phyloP scores from a whole-genome alignment of 1,140 invertebrate genomes.

The Drosophila malerkotliana region DNA sequence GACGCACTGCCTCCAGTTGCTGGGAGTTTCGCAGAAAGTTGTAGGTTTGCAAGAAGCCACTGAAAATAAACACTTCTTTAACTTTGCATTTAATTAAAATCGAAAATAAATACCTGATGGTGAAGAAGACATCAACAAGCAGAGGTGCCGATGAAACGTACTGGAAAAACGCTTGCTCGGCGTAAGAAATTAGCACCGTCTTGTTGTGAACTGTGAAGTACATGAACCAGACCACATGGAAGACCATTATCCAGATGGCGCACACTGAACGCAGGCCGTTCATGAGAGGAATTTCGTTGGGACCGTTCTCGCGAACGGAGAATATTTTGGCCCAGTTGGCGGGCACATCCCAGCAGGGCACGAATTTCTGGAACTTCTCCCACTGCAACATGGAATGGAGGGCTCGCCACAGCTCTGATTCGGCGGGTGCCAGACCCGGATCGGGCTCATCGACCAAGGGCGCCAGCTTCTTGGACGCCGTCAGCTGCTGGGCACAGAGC shows the following conservation, averaged over 20 bases:
- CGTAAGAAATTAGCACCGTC: conserved; percentile 76
- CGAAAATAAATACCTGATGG: conserved; percentile 64
- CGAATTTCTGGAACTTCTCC: conserved; percentile 44
- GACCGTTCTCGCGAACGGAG: conserved; percentile 39
- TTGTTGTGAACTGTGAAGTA: conserved; percentile 82
- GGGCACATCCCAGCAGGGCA: conserved; percentile 78
- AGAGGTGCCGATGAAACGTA: conserved; percentile 80
- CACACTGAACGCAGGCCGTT: conserved; percentile 80
- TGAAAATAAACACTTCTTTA: conserved; percentile 4
- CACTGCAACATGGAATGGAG: conserved; percentile 49
- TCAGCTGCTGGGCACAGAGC: conserved; percentile 64
- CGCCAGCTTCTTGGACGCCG: conserved; percentile 24
- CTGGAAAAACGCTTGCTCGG: conserved; percentile 77
- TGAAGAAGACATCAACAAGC: conserved; percentile 83
- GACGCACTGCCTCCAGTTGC: conserved; percentile 67
- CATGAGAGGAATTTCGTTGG: conserved; percentile 74
- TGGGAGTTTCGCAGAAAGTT: conserved; percentile 74
- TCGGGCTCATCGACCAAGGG: conserved; percentile 13
- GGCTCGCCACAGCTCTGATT: conserved; percentile 66
- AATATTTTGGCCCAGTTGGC: conserved; percentile 73
- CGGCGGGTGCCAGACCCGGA: conserved; percentile 49
- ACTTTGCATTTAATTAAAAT: not conserved
- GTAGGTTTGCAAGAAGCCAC: conserved; percentile 80
- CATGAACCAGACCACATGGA: conserved; percentile 83
- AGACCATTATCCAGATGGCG: conserved; percentile 81